Evolutionary conservation across 2,888 invertebrate species (phyloP), one percentile per base, ranked within the genome.

Genomic region (Xanthia togata): DNA sequence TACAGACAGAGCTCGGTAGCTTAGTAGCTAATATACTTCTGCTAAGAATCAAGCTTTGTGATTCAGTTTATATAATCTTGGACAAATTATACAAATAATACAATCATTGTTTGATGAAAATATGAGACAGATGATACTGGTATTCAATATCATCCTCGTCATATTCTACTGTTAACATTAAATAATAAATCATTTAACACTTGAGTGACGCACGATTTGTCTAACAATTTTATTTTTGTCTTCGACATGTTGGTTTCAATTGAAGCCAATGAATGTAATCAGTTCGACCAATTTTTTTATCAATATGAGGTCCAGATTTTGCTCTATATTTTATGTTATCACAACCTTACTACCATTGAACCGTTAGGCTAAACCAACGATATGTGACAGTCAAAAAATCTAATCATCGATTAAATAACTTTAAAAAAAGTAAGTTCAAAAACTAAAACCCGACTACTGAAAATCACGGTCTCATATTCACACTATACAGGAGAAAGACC

Each of bases 201-300:
- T 79, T 50, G 47, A 65, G 76, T 90, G 90, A 92, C 90, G 90
- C 89, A 90, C 85, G 85, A 80, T 87, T 89, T 87, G 84, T 88
- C 87, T 90, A 91, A 91, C 89, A 84, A 88, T 90, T 92, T 90
- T 91, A 91, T 92, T 91, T 91, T 92, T 90, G 89, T 92, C 89
- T 89, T 89, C 86, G 88, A 79, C 86, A 87, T 90, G 87, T 87
- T 89, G 88, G 79, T 90, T 89, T 89, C 93, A 94, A 94, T 94
- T 94, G 93, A 91, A 91, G 86, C 89, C 92, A 93, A 94, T 94
- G 91, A 90, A 87, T 82, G 81, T 89, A 86, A 91, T 90, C 89
- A 89, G 82, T 85, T 82, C 77, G 73, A 82, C 84, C 81, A 85
- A 79, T 78, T 88, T 89, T n/a, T 87, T 88, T 77, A 86, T 89